Evolutionary conservation across 2,888 invertebrate genomes (phyloP), one percentile per base, ranked within the genome.

Genomic region (Dryomyza anilis): DNA sequence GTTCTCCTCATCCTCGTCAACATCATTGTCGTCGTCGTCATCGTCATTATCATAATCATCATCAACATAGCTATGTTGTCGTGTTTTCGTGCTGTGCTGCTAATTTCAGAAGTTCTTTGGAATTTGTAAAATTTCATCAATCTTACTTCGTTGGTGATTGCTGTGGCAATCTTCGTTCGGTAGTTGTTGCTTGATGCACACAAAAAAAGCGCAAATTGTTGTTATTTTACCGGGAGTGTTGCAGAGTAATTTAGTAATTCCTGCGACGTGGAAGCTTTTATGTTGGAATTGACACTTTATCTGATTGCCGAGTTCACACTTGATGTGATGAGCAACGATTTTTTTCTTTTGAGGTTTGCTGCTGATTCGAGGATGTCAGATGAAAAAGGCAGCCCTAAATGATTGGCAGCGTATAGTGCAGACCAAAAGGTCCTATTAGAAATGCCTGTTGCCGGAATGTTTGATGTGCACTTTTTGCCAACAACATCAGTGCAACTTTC

Each of bases 61-160:
- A 30, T 43, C 45, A 64, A 64, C 65, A n/a, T 62, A 27, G 60
- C 36, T 48, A 63, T 60, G 58, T 57, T 60, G 65, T 70, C 68
- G 67, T 69, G 71, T 64, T 27, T 70, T 70, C 36, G 70, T 70
- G 72, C 73, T 70, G 70, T 70, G 72, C 73, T 70, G 70, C 71
- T 71, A 71, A 72, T 70, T 72, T 70, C 69, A 69, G 67, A 67
- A 71, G 69, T 71, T 68, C 66, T 66, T 43, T n/a, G 64, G 71
- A 70, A 71, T 72, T 72, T 68, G 63, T 61, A 55, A 68, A 69
- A 71, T 70, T 69, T 48, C 56, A 53, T 61, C 53, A 61, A 61
- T 61, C 53, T 61, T 39, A 19, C 43, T 23, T 25, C 21, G 12
- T 27, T 29, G 39, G 39, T 53, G 52, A 53, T 45, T 55, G 45